These are phyloP conservation scores for Psophia crepitans DNA, from an alignment of 2,113 vertebrate genomes.

Conservation along the genomic window DNA sequence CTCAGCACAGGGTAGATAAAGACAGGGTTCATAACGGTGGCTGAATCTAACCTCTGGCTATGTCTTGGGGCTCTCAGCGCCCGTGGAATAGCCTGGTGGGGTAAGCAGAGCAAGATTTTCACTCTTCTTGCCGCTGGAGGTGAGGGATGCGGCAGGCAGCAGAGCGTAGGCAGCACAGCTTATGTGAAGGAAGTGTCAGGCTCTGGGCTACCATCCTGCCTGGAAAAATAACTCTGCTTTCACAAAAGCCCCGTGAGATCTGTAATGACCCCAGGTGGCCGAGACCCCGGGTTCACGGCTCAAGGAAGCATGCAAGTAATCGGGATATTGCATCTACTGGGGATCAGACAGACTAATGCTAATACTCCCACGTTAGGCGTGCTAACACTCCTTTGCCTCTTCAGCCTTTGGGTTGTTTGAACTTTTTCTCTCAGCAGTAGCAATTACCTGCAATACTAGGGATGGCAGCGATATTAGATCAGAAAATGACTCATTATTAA, in stretches of 20 bases:
- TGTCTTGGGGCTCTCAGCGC: not conserved
- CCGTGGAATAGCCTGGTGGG: accelerated
- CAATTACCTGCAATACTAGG: not conserved
- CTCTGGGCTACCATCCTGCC: not conserved
- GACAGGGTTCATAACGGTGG: not conserved
- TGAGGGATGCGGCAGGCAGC: not conserved
- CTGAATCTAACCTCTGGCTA: not conserved
- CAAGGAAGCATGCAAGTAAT: not conserved
- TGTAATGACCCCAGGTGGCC: not conserved
- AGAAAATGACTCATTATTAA: constrained; percentile 26
- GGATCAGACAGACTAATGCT: not conserved
- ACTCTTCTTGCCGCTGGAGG: not conserved
- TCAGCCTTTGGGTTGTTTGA: not conserved
- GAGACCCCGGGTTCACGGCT: not conserved
- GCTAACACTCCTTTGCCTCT: not conserved
- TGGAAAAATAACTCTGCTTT: not conserved
- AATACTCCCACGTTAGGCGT: not conserved
- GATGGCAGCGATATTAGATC: not conserved
- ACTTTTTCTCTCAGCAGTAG: not conserved
- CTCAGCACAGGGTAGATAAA: not conserved
- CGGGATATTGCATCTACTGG: not conserved
- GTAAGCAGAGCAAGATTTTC: not conserved
- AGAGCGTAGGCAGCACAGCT: not conserved
- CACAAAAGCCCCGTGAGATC: not conserved
- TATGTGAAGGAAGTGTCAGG: not conserved